phyloP scores from a whole-genome alignment of 2,113 vertebrate species.

The Sylvietta virens region DNA sequence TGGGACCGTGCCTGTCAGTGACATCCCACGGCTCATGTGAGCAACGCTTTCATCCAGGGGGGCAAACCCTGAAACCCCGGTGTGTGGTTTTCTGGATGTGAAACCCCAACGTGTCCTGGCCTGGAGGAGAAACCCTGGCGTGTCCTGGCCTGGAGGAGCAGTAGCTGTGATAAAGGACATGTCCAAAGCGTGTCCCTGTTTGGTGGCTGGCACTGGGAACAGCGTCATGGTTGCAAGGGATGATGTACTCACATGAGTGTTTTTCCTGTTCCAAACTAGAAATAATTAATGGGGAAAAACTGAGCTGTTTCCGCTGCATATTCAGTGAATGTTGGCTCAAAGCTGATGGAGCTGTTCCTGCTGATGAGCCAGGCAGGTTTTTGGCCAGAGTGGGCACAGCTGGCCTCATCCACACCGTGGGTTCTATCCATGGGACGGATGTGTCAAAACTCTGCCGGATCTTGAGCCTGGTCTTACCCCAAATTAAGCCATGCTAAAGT shows the following conservation, averaged over 20 bases:
- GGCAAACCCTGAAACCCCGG: rapidly evolving
- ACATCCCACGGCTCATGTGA: slow-evolving; percentile 98
- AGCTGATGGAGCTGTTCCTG: neutral
- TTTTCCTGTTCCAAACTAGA: neutral
- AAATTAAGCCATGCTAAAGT: neutral
- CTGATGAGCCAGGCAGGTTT: neutral
- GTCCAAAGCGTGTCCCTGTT: rapidly evolving
- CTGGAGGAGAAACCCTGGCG: rapidly evolving
- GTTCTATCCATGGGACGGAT: neutral
- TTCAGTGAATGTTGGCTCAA: neutral
- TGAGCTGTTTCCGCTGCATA: neutral
- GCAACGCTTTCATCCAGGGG: neutral
- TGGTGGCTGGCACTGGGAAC: neutral
- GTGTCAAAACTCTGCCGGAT: neutral
- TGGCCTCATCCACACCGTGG: neutral
- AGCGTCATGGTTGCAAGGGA: rapidly evolving
- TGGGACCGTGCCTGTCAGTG: slow-evolving; percentile 94
- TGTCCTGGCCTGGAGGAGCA: neutral
- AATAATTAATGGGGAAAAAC: neutral
- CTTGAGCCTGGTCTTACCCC: neutral
- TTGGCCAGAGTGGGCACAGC: neutral
- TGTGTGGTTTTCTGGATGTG: neutral
- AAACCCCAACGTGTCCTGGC: rapidly evolving
- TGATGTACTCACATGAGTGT: neutral
- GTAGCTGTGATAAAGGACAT: neutral